A percentile compares a stretch with the other conserved stretches of the same genome.
These are phyloP conservation scores for Cydia splendana DNA, from an alignment of 1,140 invertebrate genomes.

Conservation along the genomic window DNA sequence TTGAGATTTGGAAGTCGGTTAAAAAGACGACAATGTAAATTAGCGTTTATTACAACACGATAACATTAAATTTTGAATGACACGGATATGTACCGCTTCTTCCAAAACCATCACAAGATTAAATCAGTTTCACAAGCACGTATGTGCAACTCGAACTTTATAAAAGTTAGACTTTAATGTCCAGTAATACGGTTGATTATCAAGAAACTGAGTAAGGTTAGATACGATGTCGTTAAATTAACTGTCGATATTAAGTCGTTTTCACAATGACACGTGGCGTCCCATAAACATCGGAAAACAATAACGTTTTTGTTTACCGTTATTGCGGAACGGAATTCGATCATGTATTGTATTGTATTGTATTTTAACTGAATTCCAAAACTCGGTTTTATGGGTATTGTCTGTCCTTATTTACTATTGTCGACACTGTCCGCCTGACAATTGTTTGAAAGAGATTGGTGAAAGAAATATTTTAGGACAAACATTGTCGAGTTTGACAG, in stretches of 20 bases:
- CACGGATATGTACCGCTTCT: background rate
- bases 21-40: no score
- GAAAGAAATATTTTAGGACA: no score
- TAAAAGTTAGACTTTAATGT: background rate
- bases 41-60: background rate
- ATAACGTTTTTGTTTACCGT: slow-evolving; percentile 17
- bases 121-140: background rate
- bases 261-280: background rate
- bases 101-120: background rate
- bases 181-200: background rate
- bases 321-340: background rate
- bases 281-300: slow-evolving; percentile 26
- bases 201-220: background rate
- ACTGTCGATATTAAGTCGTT: background rate
- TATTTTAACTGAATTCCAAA: no score
- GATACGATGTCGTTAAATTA: background rate
- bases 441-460: no score
- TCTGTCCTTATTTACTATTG: no score
- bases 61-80: background rate
- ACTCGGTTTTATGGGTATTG: no score
- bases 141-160: background rate
- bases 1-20: no score
- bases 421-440: no score
- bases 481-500: no score
- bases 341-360: background rate